Evolutionary conservation across 2,888 invertebrate genomes (phyloP).

Genomic region (Keiferia lycopersicella): DNA sequence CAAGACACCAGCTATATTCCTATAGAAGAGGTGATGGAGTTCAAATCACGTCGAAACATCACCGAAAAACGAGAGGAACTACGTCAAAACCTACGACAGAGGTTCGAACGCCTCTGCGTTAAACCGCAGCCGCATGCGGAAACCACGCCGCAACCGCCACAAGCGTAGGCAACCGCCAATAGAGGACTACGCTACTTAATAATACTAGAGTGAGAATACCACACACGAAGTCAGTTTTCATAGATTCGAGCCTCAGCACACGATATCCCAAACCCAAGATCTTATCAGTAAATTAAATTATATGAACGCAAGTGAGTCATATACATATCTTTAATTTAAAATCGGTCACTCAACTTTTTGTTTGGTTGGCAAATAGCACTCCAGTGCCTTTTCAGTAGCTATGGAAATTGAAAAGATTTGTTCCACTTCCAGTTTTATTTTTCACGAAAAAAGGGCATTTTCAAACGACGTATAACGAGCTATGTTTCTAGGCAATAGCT

Average conservation of each 20-base stretch:
- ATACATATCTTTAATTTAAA: too few relatives aligned
- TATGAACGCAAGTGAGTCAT: too few relatives aligned
- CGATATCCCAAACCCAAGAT: background rate
- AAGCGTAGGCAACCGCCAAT: slow-evolving; percentile 42
- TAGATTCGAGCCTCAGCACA: background rate
- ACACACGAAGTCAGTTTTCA: background rate
- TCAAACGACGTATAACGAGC: too few relatives aligned
- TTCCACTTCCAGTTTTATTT: too few relatives aligned
- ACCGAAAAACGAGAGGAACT: slow-evolving; percentile 90
- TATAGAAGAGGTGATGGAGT: slow-evolving; percentile 93
- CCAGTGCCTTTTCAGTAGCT: too few relatives aligned
- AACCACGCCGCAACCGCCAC: slow-evolving; percentile 57
- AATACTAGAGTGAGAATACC: background rate
- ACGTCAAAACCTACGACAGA: slow-evolving; percentile 89
- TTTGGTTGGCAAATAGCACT: too few relatives aligned
- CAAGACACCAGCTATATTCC: slow-evolving; percentile 91
- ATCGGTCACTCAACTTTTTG: too few relatives aligned
- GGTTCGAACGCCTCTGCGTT: slow-evolving; percentile 90
- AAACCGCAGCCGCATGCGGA: slow-evolving; percentile 39
- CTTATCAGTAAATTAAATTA: too few relatives aligned
- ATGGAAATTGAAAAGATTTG: too few relatives aligned
- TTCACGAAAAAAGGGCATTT: too few relatives aligned
- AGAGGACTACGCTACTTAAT: background rate
- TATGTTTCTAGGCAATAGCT: too few relatives aligned
- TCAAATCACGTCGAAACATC: slow-evolving; percentile 90